phyloP scores from a whole-genome alignment of 2,888 invertebrate species.

The Cheilosia soror region DNA sequence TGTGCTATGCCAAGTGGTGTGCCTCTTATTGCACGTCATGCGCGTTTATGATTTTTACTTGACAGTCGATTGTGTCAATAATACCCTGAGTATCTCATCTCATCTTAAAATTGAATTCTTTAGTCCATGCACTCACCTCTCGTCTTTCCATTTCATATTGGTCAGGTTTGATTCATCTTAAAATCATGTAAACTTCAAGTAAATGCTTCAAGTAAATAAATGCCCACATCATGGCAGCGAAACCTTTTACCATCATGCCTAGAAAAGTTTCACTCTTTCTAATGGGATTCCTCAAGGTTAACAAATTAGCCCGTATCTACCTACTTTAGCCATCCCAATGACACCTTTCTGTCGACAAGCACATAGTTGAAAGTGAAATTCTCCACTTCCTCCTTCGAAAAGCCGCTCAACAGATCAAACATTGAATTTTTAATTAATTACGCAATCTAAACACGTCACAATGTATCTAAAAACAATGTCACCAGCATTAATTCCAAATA shows the following conservation, averaged over 20 bases:
- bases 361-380: slow-evolving; percentile 39
- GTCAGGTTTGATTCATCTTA: too few relatives aligned
- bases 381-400: slow-evolving; percentile 11
- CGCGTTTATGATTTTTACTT: too few relatives aligned
- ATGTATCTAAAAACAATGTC: slow-evolving; percentile 46
- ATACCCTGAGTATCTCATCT: too few relatives aligned
- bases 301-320: not conserved
- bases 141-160: too few relatives aligned
- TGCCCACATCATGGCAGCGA: not conserved
- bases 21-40: too few relatives aligned
- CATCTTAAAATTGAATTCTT: too few relatives aligned
- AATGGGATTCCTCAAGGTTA: not conserved
- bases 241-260: not conserved
- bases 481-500: slow-evolving; percentile 39
- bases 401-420: not conserved
- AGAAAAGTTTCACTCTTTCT: not conserved
- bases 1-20: too few relatives aligned
- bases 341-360: not conserved
- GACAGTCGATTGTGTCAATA: too few relatives aligned
- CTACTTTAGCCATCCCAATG: not conserved
- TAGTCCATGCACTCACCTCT: too few relatives aligned
- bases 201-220: not conserved
- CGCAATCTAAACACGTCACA: slow-evolving; percentile 33
- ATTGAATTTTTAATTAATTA: slow-evolving; percentile 28
- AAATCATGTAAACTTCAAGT: too few relatives aligned